These are phyloP conservation scores for Sciurus vulgaris DNA, from an alignment of 2,797 vertebrate genomes.

Conservation along the genomic window DNA sequence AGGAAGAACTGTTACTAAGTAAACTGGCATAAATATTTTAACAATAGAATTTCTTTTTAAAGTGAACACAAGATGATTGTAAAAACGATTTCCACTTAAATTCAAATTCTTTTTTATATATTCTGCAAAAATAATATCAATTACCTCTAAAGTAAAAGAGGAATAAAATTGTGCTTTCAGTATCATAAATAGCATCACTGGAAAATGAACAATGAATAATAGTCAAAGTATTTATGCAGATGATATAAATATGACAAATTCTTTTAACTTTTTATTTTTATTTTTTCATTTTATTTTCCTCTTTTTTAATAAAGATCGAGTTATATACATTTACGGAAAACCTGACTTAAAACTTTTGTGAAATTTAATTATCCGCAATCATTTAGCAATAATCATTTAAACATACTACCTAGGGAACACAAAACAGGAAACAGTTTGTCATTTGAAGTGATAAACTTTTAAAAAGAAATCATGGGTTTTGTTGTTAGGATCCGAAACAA, in stretches of 20 bases:
- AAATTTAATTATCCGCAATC: background rate
- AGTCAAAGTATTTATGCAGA: background rate
- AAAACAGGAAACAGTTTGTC: background rate
- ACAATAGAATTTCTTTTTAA: background rate
- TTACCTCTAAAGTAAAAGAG: background rate
- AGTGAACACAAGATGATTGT: background rate
- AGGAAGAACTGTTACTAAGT: background rate
- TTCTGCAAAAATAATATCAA: constrained; percentile 16
- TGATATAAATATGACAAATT: background rate
- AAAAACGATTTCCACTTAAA: background rate
- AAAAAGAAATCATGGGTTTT: no score
- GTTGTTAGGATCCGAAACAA: background rate
- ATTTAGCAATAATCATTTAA: background rate
- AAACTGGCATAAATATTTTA: background rate
- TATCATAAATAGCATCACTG: background rate
- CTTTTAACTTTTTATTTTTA: background rate
- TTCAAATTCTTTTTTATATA: background rate
- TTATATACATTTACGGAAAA: background rate
- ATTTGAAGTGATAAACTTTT: background rate
- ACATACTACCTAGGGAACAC: background rate
- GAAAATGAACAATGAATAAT: background rate
- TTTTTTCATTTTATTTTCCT: background rate
- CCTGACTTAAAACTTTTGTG: background rate
- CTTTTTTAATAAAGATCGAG: background rate
- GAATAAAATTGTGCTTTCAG: background rate